Evolutionary conservation across 2,797 vertebrate species (phyloP).

Genomic region (Pelodytes ibericus): DNA sequence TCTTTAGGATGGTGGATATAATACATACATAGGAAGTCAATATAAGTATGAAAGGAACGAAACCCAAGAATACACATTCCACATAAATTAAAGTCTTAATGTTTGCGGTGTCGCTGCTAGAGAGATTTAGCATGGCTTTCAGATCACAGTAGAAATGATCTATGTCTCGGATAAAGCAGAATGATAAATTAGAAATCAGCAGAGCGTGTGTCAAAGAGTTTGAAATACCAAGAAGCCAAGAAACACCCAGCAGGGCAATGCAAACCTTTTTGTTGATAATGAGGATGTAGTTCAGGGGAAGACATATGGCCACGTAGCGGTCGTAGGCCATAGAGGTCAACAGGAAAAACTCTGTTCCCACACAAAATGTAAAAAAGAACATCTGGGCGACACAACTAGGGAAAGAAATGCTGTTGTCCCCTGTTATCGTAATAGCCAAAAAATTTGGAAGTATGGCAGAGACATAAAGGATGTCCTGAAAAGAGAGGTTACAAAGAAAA

Average conservation of each 20-base stretch:
- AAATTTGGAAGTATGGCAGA: slow-evolving; percentile 9
- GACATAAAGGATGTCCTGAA: slow-evolving; percentile 19
- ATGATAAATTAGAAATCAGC: not conserved
- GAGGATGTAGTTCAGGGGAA: not conserved
- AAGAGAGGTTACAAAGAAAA: slow-evolving; percentile 13
- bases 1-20: slow-evolving; percentile 23
- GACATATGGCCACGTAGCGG: slow-evolving; percentile 23
- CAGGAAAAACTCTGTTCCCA: slow-evolving; percentile 10
- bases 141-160: slow-evolving; percentile 26
- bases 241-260: not conserved
- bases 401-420: slow-evolving; percentile 4
- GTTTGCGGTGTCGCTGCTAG: not conserved
- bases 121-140: not conserved
- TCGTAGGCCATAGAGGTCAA: slow-evolving; percentile 29
- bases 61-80: not conserved
- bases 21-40: slow-evolving; percentile 14
- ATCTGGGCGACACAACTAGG: slow-evolving; percentile 2
- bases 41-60: slow-evolving; percentile 13
- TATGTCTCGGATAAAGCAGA: not conserved
- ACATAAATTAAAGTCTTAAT: not conserved
- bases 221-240: slow-evolving; percentile 5
- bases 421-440: slow-evolving; percentile 6
- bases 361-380: slow-evolving; percentile 5
- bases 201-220: not conserved
- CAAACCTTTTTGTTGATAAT: slow-evolving; percentile 11